Conservation (phyloP, 1,140 invertebrate species). For the Drosophila melanica region DNA sequence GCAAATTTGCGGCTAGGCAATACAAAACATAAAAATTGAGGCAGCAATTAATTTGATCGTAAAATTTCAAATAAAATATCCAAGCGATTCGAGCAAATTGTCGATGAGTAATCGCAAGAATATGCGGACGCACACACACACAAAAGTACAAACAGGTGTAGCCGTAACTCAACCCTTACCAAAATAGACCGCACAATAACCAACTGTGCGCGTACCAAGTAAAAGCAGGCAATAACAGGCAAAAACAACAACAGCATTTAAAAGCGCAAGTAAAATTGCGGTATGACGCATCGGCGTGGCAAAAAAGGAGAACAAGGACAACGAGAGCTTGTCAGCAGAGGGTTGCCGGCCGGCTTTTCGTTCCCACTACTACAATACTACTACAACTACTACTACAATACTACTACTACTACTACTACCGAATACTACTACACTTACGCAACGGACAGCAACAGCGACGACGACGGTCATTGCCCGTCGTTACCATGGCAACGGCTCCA, state of each 20-base stretch:
- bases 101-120: constrained; percentile 72
- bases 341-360: constrained; percentile 59
- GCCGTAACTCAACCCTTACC: constrained; percentile 43
- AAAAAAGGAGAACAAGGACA: constrained; percentile 51
- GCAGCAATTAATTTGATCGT: constrained; percentile 49
- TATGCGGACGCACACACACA: constrained; percentile 44
- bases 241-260: constrained; percentile 38
- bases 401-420: constrained; percentile 7
- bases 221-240: constrained; percentile 11
- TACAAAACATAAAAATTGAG: constrained; percentile 1
- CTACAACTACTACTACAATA: constrained; percentile 20
- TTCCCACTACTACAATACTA: constrained; percentile 32
- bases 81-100: constrained; percentile 27
- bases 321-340: constrained; percentile 32
- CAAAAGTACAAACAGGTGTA: constrained; percentile 44
- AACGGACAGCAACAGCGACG: constrained; percentile 46
- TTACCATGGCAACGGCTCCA: constrained; percentile 62
- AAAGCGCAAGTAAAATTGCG: constrained; percentile 76
- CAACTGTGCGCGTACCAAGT: constrained; percentile 25
- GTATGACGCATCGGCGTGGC: constrained; percentile 69
- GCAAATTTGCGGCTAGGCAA: constrained; percentile 24
- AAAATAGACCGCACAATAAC: constrained; percentile 34
- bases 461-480: constrained; percentile 68
- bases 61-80: constrained; percentile 56
- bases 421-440: constrained; percentile 38